Percentiles rank a stretch among this genome's conserved stretches.
These are phyloP conservation scores for Acropternis orthonyx DNA, from an alignment of 2,797 vertebrate species.

Conservation along the genomic window DNA sequence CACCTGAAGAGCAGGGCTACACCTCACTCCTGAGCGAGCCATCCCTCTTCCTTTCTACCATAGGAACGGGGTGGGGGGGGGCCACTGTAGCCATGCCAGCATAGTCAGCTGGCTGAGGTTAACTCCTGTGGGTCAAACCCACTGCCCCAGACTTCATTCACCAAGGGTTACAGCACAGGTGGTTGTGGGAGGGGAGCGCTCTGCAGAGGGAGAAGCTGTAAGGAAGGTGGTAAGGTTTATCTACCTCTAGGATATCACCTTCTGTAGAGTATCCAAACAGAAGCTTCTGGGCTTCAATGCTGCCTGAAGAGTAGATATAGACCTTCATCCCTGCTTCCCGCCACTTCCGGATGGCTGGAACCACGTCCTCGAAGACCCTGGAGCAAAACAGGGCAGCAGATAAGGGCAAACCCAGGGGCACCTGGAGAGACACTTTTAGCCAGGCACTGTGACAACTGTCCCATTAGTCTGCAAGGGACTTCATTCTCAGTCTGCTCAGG, in stretches of 20 bases:
- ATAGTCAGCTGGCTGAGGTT: not conserved
- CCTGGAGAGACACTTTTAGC: not conserved
- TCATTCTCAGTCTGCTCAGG: not conserved
- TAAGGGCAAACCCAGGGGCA: not conserved
- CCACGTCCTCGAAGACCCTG: slow-evolving; percentile 92
- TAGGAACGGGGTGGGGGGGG: rapidly evolving
- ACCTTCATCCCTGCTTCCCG: slow-evolving; percentile 86
- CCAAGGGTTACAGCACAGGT: rapidly evolving
- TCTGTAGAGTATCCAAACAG: slow-evolving; percentile 91
- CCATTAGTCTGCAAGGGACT: not conserved
- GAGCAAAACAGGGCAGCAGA: not conserved
- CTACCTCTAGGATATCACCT: slow-evolving; percentile 90
- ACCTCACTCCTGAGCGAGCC: rapidly evolving
- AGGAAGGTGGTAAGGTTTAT: slow-evolving; percentile 19
- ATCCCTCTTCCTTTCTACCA: not conserved
- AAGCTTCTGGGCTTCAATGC: slow-evolving; percentile 94
- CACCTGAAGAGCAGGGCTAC: not conserved
- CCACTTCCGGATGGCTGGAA: slow-evolving; percentile 90
- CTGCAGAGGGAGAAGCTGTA: not conserved
- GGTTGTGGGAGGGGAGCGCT: not conserved
- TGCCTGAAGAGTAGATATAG: slow-evolving; percentile 95
- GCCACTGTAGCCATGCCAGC: not conserved
- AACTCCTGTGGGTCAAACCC: not conserved
- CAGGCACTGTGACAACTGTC: not conserved
- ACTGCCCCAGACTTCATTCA: not conserved